Percentiles rank a stretch among this genome's conserved stretches.
Conservation (phyloP, 2,888 invertebrate species). For the Priocnemis perturbator region DNA sequence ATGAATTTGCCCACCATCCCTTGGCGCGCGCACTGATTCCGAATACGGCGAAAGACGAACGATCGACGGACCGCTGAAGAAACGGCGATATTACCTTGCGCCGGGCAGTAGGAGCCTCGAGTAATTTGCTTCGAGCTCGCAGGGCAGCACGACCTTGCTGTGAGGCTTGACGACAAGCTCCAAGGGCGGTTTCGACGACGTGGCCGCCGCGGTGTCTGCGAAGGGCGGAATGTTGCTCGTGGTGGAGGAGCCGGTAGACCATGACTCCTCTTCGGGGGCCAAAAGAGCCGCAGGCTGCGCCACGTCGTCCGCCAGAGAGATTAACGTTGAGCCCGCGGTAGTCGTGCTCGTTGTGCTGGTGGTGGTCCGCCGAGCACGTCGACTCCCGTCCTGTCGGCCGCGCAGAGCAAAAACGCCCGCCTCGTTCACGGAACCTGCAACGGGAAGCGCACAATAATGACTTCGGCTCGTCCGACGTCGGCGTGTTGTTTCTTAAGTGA, state of each 20-base stretch:
- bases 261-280: conserved; percentile 68
- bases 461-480: background rate
- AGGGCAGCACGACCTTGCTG: conserved; percentile 70
- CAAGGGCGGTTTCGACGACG: conserved; percentile 62
- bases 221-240: conserved; percentile 59
- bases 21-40: too few species aligned
- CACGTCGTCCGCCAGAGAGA: conserved; percentile 62
- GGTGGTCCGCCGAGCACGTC: conserved; percentile 65
- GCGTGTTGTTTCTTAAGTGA: too few species aligned
- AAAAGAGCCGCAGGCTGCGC: conserved; percentile 69
- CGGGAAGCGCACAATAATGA: conserved; percentile 1
- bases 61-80: too few species aligned
- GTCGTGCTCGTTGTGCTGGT: conserved; percentile 51
- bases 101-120: conserved; percentile 66
- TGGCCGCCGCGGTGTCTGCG: conserved; percentile 49
- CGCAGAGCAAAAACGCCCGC: conserved; percentile 70
- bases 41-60: too few species aligned
- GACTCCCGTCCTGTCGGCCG: conserved; percentile 67
- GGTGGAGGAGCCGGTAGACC: conserved; percentile 64
- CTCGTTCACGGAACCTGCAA: conserved; percentile 71
- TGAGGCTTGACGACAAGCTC: conserved; percentile 71
- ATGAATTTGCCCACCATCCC: too few species aligned
- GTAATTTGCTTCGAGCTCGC: conserved; percentile 71
- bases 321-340: conserved; percentile 61
- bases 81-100: conserved; percentile 62